phyloP scores from a whole-genome alignment of 2,888 invertebrate genomes.

The Cheilosia vulpina region DNA sequence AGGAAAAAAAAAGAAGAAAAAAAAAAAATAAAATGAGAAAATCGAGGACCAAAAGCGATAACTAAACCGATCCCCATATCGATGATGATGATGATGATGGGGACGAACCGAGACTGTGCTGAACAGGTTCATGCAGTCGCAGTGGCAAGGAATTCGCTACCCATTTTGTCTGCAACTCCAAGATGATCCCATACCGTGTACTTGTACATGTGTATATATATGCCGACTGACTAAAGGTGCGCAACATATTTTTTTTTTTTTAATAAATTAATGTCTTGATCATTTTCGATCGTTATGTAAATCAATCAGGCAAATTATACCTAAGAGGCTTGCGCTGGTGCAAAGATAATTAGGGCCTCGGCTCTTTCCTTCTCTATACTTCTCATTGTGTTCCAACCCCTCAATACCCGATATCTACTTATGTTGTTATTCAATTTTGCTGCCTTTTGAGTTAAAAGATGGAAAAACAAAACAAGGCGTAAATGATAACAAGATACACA shows the following conservation, averaged over 20 bases:
- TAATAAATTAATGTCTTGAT: conserved; percentile 84
- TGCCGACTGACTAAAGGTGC: conserved; percentile 12
- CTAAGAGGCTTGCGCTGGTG: conserved; percentile 81
- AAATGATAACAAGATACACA: conserved; percentile 81
- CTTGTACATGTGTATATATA: neutral
- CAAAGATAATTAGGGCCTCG: conserved; percentile 53
- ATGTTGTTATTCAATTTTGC: conserved; percentile 42
- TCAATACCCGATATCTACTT: conserved; percentile 10
- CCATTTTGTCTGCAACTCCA: conserved; percentile 41
- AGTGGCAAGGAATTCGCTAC: conserved; percentile 48
- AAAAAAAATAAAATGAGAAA: conserved; percentile 6
- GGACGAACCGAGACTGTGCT: conserved; percentile 39
- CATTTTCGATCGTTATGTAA: conserved; percentile 84
- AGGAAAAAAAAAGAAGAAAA: conserved; percentile 10
- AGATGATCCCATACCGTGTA: conserved; percentile 6
- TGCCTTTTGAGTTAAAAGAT: neutral
- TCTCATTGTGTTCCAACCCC: conserved; percentile 19
- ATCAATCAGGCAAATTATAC: conserved; percentile 84
- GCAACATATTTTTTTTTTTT: conserved; percentile 77
- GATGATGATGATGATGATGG: conserved; percentile 56
- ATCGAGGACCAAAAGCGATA: conserved; percentile 35
- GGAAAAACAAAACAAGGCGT: neutral
- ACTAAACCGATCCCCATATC: conserved; percentile 32
- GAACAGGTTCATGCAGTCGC: conserved; percentile 37
- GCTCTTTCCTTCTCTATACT: conserved; percentile 20